Evolutionary conservation across 2,113 vertebrate species (phyloP), one percentile per base, ranked within the genome.

Genomic region (Istiophorus platypterus): DNA sequence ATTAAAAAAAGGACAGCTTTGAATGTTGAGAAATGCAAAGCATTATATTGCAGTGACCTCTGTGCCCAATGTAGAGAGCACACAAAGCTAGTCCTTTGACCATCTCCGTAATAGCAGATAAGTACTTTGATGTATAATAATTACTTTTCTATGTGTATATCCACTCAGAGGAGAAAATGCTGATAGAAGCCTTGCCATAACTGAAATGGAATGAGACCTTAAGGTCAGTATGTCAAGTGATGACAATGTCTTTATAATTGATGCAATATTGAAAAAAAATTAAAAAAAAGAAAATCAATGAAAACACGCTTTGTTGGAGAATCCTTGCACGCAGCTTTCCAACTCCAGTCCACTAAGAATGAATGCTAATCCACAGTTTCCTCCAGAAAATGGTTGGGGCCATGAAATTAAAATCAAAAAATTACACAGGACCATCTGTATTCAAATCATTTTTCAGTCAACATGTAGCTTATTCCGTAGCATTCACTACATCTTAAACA

Each of bases 81-180:
- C 52, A 87, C 80, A 91, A 90, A 78, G 54, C 63, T 74, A 41
- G 26, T 74, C 89, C 70, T 72, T 71, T 90, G 86, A 92, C 90
- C 89, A 89, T 87, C 83, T 84, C 74, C 41, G 76, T 88, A 88
- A 92, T 85, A 74, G 80, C 85, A 88, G 86, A 79, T 85, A 89
- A 89, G 86, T 89, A 88, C 78, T 80, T 87, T 70, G 81, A 85
- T 87, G 84, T 82, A 89, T 84, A 92, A 89, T 85, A 89, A 93
- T 92, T 91, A 91, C 63, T 85, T 92, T 89, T 91, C 83, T 87
- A 71, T 82, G 79, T 78, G 71, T 65, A 85, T 90, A 87, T 84
- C 78, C 61, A 88, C 76, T 91, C 81, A 85, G 70, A 90, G 61
- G 69, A 81, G 58, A 0, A 39, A 86, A 84, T 79, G 73, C 72